phyloP scores from a whole-genome alignment of 2,888 invertebrate species.

The Neocrepidodera transversa region DNA sequence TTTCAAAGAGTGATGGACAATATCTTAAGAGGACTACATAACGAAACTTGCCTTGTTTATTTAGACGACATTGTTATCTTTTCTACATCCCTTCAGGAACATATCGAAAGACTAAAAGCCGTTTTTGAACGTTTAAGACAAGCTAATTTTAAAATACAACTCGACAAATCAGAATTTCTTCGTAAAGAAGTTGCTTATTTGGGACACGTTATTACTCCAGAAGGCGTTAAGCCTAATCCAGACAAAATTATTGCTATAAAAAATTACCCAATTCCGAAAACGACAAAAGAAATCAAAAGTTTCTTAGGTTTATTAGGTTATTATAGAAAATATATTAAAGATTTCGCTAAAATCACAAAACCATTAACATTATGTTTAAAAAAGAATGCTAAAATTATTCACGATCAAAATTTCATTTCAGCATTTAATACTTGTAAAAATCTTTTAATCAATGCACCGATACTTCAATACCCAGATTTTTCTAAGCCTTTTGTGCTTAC shows the following conservation, averaged over 20 bases:
- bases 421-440: slow-evolving; percentile 37
- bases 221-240: slow-evolving; percentile 37
- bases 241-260: slow-evolving; percentile 35
- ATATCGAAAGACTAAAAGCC: slow-evolving; percentile 35
- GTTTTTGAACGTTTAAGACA: slow-evolving; percentile 44
- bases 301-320: slow-evolving; percentile 38
- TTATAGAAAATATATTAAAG: slow-evolving; percentile 35
- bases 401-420: slow-evolving; percentile 24
- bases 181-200: slow-evolving; percentile 35
- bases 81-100: slow-evolving; percentile 46
- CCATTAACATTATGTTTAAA: slow-evolving; percentile 35
- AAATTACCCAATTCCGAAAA: slow-evolving; percentile 38
- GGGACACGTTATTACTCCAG: slow-evolving; percentile 30
- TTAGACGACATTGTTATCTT: slow-evolving; percentile 51
- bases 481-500: slow-evolving; percentile 41
- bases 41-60: slow-evolving; percentile 43
- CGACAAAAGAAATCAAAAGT: too few species aligned
- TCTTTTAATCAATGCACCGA: slow-evolving; percentile 34
- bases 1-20: slow-evolving; percentile 47
- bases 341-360: slow-evolving; percentile 39
- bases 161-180: slow-evolving; percentile 33
- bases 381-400: slow-evolving; percentile 32
- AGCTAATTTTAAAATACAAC: too few species aligned
- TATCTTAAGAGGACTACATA: slow-evolving; percentile 38
- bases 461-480: slow-evolving; percentile 43